These are phyloP conservation scores for Tetrapedia diversipes DNA, from an alignment of 2,888 invertebrate species.

Conservation along the genomic window DNA sequence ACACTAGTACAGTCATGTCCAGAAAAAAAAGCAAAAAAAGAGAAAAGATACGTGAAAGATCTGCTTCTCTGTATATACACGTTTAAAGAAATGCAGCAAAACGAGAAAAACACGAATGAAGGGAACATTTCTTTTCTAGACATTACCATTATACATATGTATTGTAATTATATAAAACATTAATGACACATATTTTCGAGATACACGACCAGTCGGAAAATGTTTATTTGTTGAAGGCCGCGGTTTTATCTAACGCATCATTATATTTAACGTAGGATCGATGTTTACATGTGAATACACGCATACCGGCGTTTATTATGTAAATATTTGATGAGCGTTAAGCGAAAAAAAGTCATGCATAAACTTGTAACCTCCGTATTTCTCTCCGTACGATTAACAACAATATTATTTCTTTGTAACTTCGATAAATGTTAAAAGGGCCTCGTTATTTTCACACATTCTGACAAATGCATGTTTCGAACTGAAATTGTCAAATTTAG, in stretches of 20 bases:
- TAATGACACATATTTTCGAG: conserved; percentile 59
- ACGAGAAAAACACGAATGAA: conserved; percentile 38
- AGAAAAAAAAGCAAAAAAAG: conserved; percentile 20
- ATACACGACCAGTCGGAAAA: conserved; percentile 41
- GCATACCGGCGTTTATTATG: conserved; percentile 46
- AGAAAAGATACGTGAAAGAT: conserved; percentile 27
- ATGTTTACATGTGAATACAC: conserved; percentile 62
- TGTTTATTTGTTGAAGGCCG: conserved; percentile 26
- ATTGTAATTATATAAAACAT: conserved; percentile 59
- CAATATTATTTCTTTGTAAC: conserved; percentile 18
- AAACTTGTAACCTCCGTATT: conserved; percentile 35
- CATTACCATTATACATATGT: conserved; percentile 59
- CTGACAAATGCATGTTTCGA: conserved; percentile 17
- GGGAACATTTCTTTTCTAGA: conserved; percentile 65
- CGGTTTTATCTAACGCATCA: conserved; percentile 32
- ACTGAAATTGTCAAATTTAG: conserved; percentile 23
- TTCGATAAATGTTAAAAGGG: conserved; percentile 20
- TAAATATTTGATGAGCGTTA: conserved; percentile 63
- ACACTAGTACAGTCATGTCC: conserved; percentile 68
- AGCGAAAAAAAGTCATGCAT: conserved; percentile 55
- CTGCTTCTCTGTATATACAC: conserved; percentile 53
- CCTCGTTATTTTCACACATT: conserved; percentile 28
- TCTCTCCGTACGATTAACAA: conserved; percentile 26
- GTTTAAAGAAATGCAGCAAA: conserved; percentile 24
- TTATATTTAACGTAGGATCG: conserved; percentile 44